Percentiles rank a stretch among this genome's conserved stretches.
These are phyloP conservation scores for Coendou prehensilis DNA, from an alignment of 2,797 vertebrate genomes.

Conservation along the genomic window DNA sequence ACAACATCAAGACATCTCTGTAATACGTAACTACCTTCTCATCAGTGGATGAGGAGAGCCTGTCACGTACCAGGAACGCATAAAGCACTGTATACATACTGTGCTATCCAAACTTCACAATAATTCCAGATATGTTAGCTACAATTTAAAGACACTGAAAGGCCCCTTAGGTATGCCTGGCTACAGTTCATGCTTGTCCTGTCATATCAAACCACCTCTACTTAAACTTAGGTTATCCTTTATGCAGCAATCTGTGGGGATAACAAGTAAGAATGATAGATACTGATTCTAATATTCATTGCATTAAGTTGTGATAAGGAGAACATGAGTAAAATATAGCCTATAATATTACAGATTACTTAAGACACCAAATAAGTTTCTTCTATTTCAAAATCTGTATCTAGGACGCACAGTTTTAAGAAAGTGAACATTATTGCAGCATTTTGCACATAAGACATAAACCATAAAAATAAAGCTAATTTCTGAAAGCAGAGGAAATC, in stretches of 20 bases:
- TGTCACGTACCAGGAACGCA: not conserved
- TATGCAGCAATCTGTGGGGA: not conserved
- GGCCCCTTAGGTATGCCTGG: not conserved
- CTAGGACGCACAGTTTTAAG: not conserved
- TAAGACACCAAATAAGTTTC: constrained; percentile 12
- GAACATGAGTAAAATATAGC: not conserved
- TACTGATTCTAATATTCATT: not conserved
- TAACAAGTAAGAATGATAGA: not conserved
- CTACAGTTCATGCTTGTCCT: not conserved
- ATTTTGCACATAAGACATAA: not conserved
- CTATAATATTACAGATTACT: constrained; percentile 47
- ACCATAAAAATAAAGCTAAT: constrained; percentile 36
- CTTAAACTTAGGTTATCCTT: not conserved
- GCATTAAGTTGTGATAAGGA: constrained; percentile 3
- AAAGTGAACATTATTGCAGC: not conserved
- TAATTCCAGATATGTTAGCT: not conserved
- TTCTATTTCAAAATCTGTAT: constrained; percentile 25
- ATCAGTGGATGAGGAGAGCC: not conserved
- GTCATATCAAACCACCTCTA: not conserved
- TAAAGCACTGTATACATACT: accelerated
- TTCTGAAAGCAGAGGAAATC: constrained; percentile 52
- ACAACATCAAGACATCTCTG: not conserved
- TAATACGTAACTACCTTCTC: not conserved
- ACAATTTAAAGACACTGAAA: not conserved
- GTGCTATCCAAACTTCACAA: not conserved